Percentiles rank a stretch among this genome's conserved stretches.
Evolutionary conservation across 2,888 invertebrate species (phyloP).

Genomic region (Calameuta idolon): DNA sequence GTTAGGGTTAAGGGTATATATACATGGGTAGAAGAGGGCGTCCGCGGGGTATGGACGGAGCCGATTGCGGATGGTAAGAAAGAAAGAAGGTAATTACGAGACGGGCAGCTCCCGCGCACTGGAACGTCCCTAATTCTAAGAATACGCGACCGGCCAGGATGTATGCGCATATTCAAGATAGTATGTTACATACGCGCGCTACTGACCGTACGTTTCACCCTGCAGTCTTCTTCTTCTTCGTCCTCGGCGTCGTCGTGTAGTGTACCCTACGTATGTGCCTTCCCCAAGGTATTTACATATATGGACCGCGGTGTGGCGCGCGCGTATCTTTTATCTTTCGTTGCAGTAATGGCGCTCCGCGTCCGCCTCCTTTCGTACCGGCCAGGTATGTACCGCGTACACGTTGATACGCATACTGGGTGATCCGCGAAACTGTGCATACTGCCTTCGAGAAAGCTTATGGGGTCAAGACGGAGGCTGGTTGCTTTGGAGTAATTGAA

Average conservation of each 20-base stretch:
- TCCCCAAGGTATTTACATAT: constrained; percentile 65
- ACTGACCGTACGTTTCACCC: constrained; percentile 57
- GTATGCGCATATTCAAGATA: constrained; percentile 67
- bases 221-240: constrained; percentile 35
- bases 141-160: constrained; percentile 58
- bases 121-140: constrained; percentile 63
- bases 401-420: constrained; percentile 50
- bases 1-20: background rate
- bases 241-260: constrained; percentile 12
- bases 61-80: constrained; percentile 37
- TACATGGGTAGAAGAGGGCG: background rate
- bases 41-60: constrained; percentile 5
- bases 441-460: background rate
- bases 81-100: constrained; percentile 64
- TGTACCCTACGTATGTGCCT: constrained; percentile 45
- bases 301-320: constrained; percentile 61
- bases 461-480: background rate
- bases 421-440: constrained; percentile 16
- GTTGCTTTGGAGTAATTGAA: background rate
- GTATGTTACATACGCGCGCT: constrained; percentile 65
- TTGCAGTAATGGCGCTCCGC: constrained; percentile 55
- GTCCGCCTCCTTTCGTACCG: constrained; percentile 48
- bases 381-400: constrained; percentile 24
- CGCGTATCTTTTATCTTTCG: constrained; percentile 65
- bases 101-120: constrained; percentile 63